Conservation (phyloP, 2,888 invertebrate species). For the Trissonchulus sp. region DNA sequence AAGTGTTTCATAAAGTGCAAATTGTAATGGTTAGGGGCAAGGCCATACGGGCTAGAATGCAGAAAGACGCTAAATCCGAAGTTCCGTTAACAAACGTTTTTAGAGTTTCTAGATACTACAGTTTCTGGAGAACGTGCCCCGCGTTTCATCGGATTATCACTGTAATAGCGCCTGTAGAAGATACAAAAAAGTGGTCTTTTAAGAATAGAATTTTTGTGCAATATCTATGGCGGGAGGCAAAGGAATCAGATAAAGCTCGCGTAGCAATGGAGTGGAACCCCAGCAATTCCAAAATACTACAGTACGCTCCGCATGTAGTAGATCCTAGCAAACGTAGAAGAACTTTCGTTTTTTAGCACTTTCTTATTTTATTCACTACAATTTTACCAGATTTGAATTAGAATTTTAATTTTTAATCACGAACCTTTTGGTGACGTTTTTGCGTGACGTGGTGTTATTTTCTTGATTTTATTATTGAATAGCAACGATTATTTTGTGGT, state of each 20-base stretch:
- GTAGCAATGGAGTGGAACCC: conserved; percentile 51
- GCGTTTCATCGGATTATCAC: conserved; percentile 51
- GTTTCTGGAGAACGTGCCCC: conserved; percentile 51
- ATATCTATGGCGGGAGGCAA: conserved; percentile 51
- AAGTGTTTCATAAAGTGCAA: conserved; percentile 49
- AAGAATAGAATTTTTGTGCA: conserved; percentile 48
- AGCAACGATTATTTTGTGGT: no score
- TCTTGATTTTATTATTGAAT: no score
- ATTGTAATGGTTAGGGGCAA: conserved; percentile 46
- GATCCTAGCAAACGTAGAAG: not conserved
- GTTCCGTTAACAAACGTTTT: conserved; percentile 42
- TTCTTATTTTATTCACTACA: not conserved
- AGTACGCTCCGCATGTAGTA: not conserved
- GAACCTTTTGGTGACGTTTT: no score
- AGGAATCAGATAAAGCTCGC: conserved; percentile 47
- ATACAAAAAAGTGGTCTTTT: conserved; percentile 35
- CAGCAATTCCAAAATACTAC: not conserved
- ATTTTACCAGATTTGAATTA: no score
- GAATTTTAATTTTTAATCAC: no score
- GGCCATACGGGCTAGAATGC: conserved; percentile 23
- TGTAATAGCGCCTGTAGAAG: conserved; percentile 45
- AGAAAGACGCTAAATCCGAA: conserved; percentile 29
- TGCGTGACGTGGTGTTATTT: no score
- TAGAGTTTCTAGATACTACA: conserved; percentile 48
- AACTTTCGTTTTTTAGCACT: not conserved